phyloP scores from a whole-genome alignment of 1,140 invertebrate species.

The Anoplolepis gracilipes region DNA sequence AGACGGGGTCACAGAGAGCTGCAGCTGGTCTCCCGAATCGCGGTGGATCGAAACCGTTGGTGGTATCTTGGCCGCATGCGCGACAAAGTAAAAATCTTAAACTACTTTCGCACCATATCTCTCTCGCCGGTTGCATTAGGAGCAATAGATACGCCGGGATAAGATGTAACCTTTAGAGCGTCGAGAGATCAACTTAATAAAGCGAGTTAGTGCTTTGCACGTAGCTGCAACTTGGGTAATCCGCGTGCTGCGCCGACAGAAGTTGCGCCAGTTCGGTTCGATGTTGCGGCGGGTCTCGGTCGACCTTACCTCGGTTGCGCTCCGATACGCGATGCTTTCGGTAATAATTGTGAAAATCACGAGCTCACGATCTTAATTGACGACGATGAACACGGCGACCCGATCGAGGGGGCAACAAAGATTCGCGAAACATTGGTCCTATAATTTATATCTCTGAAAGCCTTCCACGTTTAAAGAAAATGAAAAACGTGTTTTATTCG shows the following conservation, averaged over 20 bases:
- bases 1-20: neutral
- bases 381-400: slow-evolving; percentile 33
- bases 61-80: neutral
- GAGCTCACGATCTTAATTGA: slow-evolving; percentile 63
- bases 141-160: slow-evolving; percentile 59
- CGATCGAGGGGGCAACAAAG: neutral
- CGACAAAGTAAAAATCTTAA: slow-evolving; percentile 21
- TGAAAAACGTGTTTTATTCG: neutral
- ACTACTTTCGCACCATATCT: slow-evolving; percentile 41
- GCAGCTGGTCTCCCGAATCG: slow-evolving; percentile 3
- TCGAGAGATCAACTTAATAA: slow-evolving; percentile 66
- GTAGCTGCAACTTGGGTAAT: slow-evolving; percentile 69
- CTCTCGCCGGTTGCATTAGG: slow-evolving; percentile 45
- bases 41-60: slow-evolving; percentile 22
- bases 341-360: slow-evolving; percentile 75
- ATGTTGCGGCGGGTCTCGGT: slow-evolving; percentile 47
- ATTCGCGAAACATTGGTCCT: slow-evolving; percentile 18
- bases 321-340: slow-evolving; percentile 64
- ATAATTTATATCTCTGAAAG: slow-evolving; percentile 5
- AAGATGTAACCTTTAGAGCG: slow-evolving; percentile 67
- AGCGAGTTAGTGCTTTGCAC: slow-evolving; percentile 56
- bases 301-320: slow-evolving; percentile 44
- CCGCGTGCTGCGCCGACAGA: slow-evolving; percentile 51
- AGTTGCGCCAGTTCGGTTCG: slow-evolving; percentile 64
- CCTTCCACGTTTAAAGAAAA: slow-evolving; percentile 3